Conservation (phyloP, 2,888 invertebrate genomes). For the Clivina fossor region DNA sequence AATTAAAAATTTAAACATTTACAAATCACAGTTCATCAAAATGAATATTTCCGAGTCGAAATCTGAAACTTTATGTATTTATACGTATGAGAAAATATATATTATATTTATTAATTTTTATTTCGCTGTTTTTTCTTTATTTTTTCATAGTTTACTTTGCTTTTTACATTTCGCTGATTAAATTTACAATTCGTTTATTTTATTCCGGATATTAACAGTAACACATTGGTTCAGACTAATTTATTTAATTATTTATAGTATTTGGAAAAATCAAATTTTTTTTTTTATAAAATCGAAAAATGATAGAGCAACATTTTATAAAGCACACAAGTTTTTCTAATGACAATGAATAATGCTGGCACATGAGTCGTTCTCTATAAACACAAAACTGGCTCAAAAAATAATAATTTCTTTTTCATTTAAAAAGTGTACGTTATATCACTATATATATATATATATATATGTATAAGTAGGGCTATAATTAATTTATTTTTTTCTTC, state of each 20-base stretch:
- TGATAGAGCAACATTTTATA: too few species aligned
- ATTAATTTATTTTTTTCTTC: background rate
- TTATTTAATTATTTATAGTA: background rate
- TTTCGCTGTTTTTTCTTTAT: constrained; percentile 20
- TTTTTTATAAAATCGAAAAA: background rate
- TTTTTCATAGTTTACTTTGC: constrained; percentile 21
- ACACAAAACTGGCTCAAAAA: too few species aligned
- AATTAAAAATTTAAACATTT: constrained; percentile 47
- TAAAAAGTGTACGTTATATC: too few species aligned
- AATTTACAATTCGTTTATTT: constrained; percentile 3
- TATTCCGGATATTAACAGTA: background rate
- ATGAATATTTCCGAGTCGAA: constrained; percentile 33
- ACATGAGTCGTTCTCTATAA: too few species aligned
- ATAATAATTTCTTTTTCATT: too few species aligned
- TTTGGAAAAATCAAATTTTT: background rate
- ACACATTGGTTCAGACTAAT: background rate
- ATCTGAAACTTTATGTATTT: constrained; percentile 28
- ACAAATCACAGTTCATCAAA: constrained; percentile 41
- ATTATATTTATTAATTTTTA: constrained; percentile 33
- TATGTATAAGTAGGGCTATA: background rate
- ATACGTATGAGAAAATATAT: constrained; percentile 31
- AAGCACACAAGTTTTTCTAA: too few species aligned
- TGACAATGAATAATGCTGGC: too few species aligned
- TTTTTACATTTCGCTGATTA: constrained; percentile 6
- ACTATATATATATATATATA: constrained; percentile 7